These are phyloP conservation scores for Leptodactylus fallax DNA, from an alignment of 2,797 vertebrate species.

Conservation along the genomic window DNA sequence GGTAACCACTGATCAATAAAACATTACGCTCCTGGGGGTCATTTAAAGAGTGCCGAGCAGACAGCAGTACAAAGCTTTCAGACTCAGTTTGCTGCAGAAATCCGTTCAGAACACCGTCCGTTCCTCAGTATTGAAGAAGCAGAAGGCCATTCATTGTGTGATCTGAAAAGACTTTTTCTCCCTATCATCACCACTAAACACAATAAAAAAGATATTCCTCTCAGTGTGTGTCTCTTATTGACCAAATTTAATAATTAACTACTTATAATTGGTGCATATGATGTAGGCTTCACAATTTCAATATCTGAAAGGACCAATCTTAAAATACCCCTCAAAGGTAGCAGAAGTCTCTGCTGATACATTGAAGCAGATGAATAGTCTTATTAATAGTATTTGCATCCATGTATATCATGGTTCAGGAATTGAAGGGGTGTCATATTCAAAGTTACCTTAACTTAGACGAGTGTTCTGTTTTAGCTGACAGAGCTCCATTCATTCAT, in stretches of 20 bases:
- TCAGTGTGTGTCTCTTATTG: conserved; percentile 9
- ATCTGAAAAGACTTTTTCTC: background rate
- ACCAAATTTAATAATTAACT: conserved; percentile 31
- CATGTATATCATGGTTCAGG: too few relatives aligned
- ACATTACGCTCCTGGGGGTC: conserved; percentile 63
- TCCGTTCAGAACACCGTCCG: conserved; percentile 9
- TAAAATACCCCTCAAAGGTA: background rate
- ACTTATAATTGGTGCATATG: background rate
- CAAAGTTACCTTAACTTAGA: too few relatives aligned
- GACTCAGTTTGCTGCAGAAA: conserved; percentile 52
- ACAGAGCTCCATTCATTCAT: too few relatives aligned
- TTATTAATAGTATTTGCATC: background rate
- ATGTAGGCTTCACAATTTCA: background rate
- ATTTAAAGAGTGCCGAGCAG: conserved; percentile 57
- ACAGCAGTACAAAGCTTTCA: conserved; percentile 56
- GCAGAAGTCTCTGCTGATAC: background rate
- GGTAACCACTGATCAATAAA: conserved; percentile 64
- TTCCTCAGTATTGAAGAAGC: conserved; percentile 2
- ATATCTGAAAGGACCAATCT: conserved; percentile 53
- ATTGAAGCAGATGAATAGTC: background rate
- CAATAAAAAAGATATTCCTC: conserved; percentile 19
- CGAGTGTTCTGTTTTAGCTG: too few relatives aligned
- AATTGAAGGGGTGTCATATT: too few relatives aligned
- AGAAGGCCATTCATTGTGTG: conserved; percentile 26
- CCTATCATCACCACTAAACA: conserved; percentile 23